These are phyloP conservation scores for Tachyglossus aculeatus DNA, from an alignment of 2,797 vertebrate species.

Conservation along the genomic window DNA sequence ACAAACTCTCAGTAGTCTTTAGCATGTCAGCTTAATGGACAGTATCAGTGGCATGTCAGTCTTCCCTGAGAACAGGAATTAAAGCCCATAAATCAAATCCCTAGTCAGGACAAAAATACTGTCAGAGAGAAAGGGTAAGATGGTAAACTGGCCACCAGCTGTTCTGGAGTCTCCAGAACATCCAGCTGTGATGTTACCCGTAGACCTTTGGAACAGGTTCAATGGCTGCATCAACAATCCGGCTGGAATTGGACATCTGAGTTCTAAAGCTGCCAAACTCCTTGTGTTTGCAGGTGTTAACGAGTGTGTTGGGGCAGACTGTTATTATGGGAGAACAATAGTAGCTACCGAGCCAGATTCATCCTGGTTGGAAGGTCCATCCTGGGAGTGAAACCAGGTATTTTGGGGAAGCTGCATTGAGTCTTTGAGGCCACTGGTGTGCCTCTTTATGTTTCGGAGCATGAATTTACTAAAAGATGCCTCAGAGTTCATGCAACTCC, in stretches of 20 bases:
- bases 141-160: neutral
- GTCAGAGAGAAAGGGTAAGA: neutral
- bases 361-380: too few relatives aligned
- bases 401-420: too few relatives aligned
- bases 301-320: neutral
- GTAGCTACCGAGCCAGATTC: neutral
- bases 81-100: conserved; percentile 26
- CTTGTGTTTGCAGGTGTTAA: neutral
- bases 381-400: too few relatives aligned
- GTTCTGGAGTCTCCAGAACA: neutral
- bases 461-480: too few relatives aligned
- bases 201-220: neutral
- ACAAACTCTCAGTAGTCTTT: neutral
- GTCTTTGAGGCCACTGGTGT: too few relatives aligned
- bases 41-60: neutral
- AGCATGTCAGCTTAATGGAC: neutral
- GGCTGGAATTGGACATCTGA: neutral
- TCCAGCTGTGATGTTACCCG: neutral
- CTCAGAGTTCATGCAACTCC: too few relatives aligned
- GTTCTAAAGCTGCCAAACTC: neutral
- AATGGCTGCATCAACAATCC: neutral
- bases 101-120: neutral
- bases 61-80: conserved; percentile 25
- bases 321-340: neutral
- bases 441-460: too few relatives aligned